phyloP scores from a whole-genome alignment of 2,797 vertebrate species.

The Euphonia xanthogaster region DNA sequence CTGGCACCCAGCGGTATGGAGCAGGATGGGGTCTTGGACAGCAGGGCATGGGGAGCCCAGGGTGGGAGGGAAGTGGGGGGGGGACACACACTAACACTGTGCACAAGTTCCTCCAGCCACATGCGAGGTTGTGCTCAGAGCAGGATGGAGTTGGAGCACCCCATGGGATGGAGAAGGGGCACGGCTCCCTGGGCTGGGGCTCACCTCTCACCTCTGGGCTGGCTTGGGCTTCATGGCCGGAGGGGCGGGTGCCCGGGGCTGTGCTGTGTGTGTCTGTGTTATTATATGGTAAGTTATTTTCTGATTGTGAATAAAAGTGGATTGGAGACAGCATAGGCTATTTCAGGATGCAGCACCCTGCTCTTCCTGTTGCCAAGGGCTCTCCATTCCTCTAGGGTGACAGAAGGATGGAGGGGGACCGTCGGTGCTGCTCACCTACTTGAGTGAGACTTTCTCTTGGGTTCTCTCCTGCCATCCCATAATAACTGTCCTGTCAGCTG shows the following conservation, averaged over 20 bases:
- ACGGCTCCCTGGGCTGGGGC: neutral
- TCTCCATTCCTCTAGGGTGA: neutral
- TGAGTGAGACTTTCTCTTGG: neutral
- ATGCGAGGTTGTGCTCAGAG: neutral
- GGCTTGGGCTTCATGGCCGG: neutral
- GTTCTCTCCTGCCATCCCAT: neutral
- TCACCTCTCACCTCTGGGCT: neutral
- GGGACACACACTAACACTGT: neutral
- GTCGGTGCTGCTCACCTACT: neutral
- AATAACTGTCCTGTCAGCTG: neutral
- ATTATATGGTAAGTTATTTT: conserved; percentile 74
- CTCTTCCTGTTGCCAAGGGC: neutral
- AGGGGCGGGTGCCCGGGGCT: neutral
- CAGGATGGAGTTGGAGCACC: neutral
- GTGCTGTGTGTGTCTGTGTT: conserved; percentile 36
- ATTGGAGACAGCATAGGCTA: neutral
- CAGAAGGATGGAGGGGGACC: neutral
- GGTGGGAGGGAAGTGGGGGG: neutral
- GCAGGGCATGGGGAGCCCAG: neutral
- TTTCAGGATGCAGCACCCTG: neutral
- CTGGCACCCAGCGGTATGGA: neutral
- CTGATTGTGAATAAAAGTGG: conserved; percentile 70
- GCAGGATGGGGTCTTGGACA: neutral
- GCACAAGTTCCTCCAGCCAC: neutral
- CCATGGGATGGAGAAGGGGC: neutral